Base-by-base conservation (phyloP, 2,113 vertebrate genomes). In the Clupea harengus region DNA sequence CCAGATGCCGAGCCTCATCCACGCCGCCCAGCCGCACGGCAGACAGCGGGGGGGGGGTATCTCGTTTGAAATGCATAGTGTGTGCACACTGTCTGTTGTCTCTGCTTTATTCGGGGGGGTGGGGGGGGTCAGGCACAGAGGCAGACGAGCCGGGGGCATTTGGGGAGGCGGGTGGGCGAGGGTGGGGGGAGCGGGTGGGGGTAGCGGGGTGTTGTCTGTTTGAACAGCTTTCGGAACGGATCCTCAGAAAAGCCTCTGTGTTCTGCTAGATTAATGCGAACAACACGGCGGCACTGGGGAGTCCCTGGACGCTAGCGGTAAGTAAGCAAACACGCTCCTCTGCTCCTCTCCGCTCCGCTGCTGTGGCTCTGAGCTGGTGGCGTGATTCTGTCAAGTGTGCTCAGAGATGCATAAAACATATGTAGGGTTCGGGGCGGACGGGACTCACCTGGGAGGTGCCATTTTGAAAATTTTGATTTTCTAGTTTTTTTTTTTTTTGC, bases 181-280 rank as follows among this genome's bases (percentile, higher is more conserved):
- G 28, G 9, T 78, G 32, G 81, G 81, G 44, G 67, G n/a, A 45
- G 39, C 10, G 9, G 39, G 32, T 39, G 82, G 52, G 10, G 28
- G 28, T 17, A 39, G 72, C 15, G 25, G 32, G 39, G 72, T 32
- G 72, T 8, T 47, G 83, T 89, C 57, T 86, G 72, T 89, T 85
- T 91, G 84, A 89, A 90, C 84, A 85, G 87, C 82, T 81, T 88
- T 87, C 50, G 32, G 85, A 88, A 90, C 87, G 50, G 83, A 86
- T 84, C 89, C 85, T 84, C 85, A 82, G 85, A 85, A 85, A 88
- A 86, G 52, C 75, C 85, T 39, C 39, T 81, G 45, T 83, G 81
- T 57, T 85, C 81, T 82, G 81, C 82, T 85, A 85, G 88, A 90
- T 88, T 85, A 89, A 88, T 88, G 88, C 52, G 86, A 90, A 84